A percentile compares a stretch with the other conserved stretches of the same genome.
These are phyloP conservation scores for Coelinius sp. DNA, from an alignment of 2,888 invertebrate species.

Conservation along the genomic window DNA sequence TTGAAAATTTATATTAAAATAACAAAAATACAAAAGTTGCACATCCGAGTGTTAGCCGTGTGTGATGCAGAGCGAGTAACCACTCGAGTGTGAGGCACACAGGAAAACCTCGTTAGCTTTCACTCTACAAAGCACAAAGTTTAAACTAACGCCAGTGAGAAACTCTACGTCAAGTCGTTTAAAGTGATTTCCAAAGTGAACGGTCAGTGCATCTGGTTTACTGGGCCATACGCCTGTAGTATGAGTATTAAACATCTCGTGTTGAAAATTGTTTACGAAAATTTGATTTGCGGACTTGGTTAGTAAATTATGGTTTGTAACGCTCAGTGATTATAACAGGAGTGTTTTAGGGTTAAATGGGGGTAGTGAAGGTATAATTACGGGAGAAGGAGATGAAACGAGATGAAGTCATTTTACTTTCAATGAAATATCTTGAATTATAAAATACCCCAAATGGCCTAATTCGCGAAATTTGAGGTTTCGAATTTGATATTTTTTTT, in stretches of 20 bases:
- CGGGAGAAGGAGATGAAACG: no score
- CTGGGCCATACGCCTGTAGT: not conserved
- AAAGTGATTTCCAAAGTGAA: constrained; percentile 16
- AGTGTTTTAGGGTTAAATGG: not conserved
- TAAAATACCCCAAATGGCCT: no score
- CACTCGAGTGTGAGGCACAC: constrained; percentile 15
- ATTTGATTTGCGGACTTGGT: not conserved
- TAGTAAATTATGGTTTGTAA: not conserved
- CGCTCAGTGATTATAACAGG: not conserved
- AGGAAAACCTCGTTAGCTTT: constrained; percentile 29
- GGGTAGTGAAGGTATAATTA: no score
- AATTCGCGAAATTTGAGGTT: not conserved
- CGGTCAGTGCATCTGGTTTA: not conserved
- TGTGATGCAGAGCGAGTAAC: constrained; percentile 13
- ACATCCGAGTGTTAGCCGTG: not conserved
- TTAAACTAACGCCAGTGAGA: constrained; percentile 22
- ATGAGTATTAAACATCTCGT: not conserved
- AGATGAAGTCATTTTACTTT: no score
- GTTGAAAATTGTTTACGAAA: not conserved
- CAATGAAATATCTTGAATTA: no score
- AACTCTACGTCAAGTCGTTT: constrained; percentile 16
- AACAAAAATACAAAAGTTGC: constrained; percentile 4
- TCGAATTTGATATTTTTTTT: no score
- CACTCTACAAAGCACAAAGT: constrained; percentile 27
- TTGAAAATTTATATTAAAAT: not conserved